Base-by-base conservation (phyloP, 30 jellyfish, hydroid and myxozoan genomes). In the Aurelia coerulea region DNA sequence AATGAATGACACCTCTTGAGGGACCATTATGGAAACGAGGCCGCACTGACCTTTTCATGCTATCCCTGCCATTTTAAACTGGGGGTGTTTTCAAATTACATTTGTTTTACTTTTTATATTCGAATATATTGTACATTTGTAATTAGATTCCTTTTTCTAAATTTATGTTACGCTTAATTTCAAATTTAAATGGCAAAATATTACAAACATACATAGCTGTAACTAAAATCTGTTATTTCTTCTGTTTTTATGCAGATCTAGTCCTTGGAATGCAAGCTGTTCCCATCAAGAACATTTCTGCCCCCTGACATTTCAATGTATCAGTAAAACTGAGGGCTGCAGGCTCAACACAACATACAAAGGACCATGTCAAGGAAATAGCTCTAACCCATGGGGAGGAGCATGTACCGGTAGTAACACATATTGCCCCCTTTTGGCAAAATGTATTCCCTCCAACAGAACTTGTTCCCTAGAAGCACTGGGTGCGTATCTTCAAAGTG, bases 221-320 rank as follows among this genome's bases (percentile, higher is more conserved):
- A 0, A 6, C 56, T 46, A 46, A 46, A 46, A 46, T 6, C 56
- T 46, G 56, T 46, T 8, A 1, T 46, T 42, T 46, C 56, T 46
- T 8, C 56, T 14, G 29, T 7, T 9, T 46, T 6, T 46, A 13
- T 9, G 14, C 62, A 79, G 90, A 31, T 54, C 19, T 34, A 65
- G 81, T 54, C 90, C 90, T 5, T 81, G 90, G 90, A 67, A 81
- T 68, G 73, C 83, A 2, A 66, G 65, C 33, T 81, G 90, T 46
- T 67, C 90, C 32, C 12, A 17, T 11, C 84, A 68, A 31, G 84
- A 67, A 42, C 53, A 67, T 12, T 81, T 65, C 56, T 81, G 90
- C 70, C 77, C 77, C 14, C 39, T 81, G 46, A 81, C 84, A 10
- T 81, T 54, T 19, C 90, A 81, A 68, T 81, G 90, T 52, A 53